A percentile compares a stretch with the other conserved stretches of the same genome.
Evolutionary conservation across 1,140 invertebrate species (phyloP).

Genomic region (Drosophila setifemur): DNA sequence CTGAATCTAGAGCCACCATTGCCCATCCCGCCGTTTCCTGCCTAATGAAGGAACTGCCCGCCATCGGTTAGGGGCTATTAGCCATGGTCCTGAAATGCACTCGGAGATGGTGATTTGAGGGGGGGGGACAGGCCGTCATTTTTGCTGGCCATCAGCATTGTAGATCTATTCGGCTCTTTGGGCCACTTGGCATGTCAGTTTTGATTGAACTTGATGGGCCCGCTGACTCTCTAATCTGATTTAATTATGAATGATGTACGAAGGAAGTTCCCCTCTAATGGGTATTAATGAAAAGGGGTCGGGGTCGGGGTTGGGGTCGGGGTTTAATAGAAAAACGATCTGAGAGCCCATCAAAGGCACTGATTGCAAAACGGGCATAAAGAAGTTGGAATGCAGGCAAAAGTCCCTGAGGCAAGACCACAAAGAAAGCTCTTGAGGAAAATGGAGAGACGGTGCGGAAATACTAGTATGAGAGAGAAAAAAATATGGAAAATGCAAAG

Average conservation of each 20-base stretch:
- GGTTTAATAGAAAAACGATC: neutral
- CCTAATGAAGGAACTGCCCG: slow-evolving; percentile 54
- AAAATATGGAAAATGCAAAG: neutral
- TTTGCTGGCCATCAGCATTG: slow-evolving; percentile 21
- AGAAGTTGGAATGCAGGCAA: no score
- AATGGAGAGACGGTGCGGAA: no score
- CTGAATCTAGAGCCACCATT: neutral
- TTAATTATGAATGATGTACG: slow-evolving; percentile 72
- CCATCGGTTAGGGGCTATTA: slow-evolving; percentile 58
- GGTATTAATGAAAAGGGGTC: slow-evolving; percentile 42
- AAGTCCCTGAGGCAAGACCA: no score
- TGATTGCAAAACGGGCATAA: no score
- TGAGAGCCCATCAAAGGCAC: no score
- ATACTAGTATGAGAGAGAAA: no score
- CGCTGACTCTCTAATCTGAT: slow-evolving; percentile 52
- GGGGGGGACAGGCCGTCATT: slow-evolving; percentile 26
- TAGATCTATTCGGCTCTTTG: slow-evolving; percentile 2
- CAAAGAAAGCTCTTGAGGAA: no score
- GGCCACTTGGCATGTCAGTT: slow-evolving; percentile 66
- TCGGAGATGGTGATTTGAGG: neutral
- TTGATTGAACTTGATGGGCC: slow-evolving; percentile 72
- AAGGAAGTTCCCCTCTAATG: slow-evolving; percentile 41
- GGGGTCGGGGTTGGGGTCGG: no score
- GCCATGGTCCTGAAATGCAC: slow-evolving; percentile 7
- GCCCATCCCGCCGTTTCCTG: slow-evolving; percentile 6